Percentiles rank a stretch among this genome's conserved stretches.
Conservation (phyloP, 2,113 vertebrate species). For the Calyptomena viridis region DNA sequence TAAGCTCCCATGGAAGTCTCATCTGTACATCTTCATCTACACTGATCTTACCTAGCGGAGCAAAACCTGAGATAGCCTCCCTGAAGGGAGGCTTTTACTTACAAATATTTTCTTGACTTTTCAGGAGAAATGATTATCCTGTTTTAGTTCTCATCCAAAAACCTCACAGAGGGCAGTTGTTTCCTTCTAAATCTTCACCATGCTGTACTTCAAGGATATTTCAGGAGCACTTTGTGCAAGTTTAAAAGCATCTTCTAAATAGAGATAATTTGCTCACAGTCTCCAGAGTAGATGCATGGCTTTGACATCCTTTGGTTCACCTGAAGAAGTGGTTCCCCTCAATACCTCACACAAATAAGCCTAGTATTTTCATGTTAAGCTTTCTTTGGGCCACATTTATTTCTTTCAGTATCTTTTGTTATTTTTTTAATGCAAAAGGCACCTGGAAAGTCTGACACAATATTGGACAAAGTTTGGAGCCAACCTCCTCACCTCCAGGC, state of each 20-base stretch:
- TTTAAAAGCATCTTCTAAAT: background rate
- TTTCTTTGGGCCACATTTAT: background rate
- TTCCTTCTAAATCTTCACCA: background rate
- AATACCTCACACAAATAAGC: background rate
- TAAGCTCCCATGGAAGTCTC: background rate
- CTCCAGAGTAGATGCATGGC: background rate
- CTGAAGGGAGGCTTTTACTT: background rate
- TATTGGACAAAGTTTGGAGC: background rate
- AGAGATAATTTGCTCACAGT: background rate
- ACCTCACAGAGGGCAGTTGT: background rate
- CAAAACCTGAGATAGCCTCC: background rate
- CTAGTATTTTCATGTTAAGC: background rate
- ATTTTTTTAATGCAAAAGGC: background rate
- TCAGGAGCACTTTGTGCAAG: background rate
- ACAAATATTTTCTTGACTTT: background rate
- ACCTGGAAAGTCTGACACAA: background rate
- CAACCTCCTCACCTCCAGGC: background rate
- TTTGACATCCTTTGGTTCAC: background rate
- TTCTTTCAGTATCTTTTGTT: background rate
- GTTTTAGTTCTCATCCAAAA: background rate
- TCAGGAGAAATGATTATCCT: background rate
- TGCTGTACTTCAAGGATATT: background rate
- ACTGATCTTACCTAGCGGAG: background rate
- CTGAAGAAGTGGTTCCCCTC: background rate
- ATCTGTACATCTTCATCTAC: background rate